phyloP scores from a whole-genome alignment of 2,113 vertebrate species.

The Butastur rufipennis region DNA sequence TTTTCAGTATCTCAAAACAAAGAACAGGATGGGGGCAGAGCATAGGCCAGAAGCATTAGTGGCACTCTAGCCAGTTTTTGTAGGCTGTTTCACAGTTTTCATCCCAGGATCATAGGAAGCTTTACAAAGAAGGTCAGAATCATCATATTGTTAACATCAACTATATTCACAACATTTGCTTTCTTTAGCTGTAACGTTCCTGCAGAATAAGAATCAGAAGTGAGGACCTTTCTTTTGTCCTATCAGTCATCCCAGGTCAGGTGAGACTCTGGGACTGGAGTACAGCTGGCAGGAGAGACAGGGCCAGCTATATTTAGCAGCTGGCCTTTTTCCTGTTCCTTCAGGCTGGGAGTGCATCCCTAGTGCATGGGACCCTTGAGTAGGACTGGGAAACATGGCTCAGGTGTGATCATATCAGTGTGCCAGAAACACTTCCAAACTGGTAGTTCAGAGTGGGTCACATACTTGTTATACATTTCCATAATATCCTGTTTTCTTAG shows the following conservation, averaged over 20 bases:
- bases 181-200: neutral
- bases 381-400: neutral
- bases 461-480: neutral
- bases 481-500: neutral
- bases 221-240: neutral
- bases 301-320: neutral
- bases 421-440: neutral
- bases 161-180: neutral
- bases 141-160: neutral
- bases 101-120: neutral
- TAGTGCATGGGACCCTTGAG: neutral
- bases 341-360: neutral
- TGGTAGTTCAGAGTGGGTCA: neutral
- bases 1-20: neutral
- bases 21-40: neutral
- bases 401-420: neutral
- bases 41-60: neutral
- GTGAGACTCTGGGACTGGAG: neutral
- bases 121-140: neutral
- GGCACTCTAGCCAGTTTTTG: neutral
- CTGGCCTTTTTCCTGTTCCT: neutral
- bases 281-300: neutral
- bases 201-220: neutral
- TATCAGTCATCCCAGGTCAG: neutral
- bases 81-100: neutral